These are phyloP conservation scores for Cryptocephalus primarius DNA, from an alignment of 2,888 invertebrate species.

Conservation along the genomic window DNA sequence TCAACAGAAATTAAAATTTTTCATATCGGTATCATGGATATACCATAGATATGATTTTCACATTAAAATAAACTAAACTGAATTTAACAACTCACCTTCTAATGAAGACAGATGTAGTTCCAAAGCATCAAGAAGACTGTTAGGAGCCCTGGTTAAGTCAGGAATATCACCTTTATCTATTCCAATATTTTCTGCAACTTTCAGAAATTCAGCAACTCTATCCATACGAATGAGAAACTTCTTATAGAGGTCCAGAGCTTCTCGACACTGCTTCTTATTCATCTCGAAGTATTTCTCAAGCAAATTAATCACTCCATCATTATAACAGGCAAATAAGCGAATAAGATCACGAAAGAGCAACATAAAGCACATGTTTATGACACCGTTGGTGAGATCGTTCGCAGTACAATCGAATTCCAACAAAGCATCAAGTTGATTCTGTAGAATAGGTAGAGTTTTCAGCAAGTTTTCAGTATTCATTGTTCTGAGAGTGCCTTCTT, in stretches of 20 bases:
- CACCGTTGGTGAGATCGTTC: constrained; percentile 87
- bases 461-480: constrained; percentile 97
- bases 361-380: constrained; percentile 99
- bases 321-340: constrained; percentile 96
- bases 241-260: constrained; percentile 97
- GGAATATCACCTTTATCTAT: constrained; percentile 99
- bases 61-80: too few species aligned
- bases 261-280: constrained; percentile 98
- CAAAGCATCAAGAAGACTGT: constrained; percentile 92
- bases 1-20: too few species aligned
- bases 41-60: too few species aligned
- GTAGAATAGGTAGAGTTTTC: constrained; percentile 93
- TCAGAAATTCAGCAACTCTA: constrained; percentile 95
- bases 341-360: constrained; percentile 98
- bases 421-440: constrained; percentile 91
- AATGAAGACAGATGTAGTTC: constrained; percentile 92
- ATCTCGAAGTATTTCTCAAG: constrained; percentile 99
- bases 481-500: constrained; percentile 93
- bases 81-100: constrained; percentile 46
- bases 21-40: too few species aligned
- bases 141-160: constrained; percentile 95
- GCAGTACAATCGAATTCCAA: constrained; percentile 97
- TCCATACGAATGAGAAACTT: constrained; percentile 99
- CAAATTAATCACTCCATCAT: constrained; percentile 98
- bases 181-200: constrained; percentile 70